Base-by-base conservation (phyloP, 2,113 vertebrate genomes). In the Ammospiza nelsoni region DNA sequence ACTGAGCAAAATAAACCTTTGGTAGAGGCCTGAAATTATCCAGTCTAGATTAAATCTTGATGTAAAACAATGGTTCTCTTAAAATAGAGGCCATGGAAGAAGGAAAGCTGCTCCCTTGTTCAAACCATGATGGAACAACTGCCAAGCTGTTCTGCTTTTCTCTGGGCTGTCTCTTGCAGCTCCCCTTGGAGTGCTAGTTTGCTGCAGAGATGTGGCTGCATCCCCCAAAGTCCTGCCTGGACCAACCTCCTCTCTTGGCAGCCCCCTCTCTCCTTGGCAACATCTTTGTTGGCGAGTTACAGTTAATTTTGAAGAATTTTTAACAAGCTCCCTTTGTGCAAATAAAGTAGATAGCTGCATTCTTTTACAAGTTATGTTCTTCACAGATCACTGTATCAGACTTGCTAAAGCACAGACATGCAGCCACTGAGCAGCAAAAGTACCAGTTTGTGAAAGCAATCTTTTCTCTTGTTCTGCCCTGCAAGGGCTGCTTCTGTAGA, bases 181-280 rank as follows among this genome's bases (percentile, higher is more conserved):
- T 31, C 16, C 1, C 13, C 37, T 23, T 9, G 1, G 10, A 8
- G 5, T 21, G 48, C 19, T 15, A 35, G 22, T n/a, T 48, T 15
- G 31, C 27, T 15, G 87, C 17, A 21, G 46, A 9, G 37, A 9
- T 9, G 3, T 5, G 57, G 29, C 51, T 25, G 0, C 1, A 3
- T 9, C 11, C 11, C 28, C 13, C 51, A 28, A 13, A 2, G 3
- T 35, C 48, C 43, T 11, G 9, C 54, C 25, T 4, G 25, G 11
- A 5, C 24, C 46, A 11, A 2, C 35, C 35, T 18, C 4, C 2
- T 12, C 1, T 5, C 22, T 2, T 1, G 37, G 9, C 4, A 9
- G 37, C 43, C 58, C 48, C 15, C 52, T 9, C 28, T 15, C 58
- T 25, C n/a, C 58, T 37, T 61, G 59, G 59, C 37, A 28, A 28